Percentiles rank a stretch among this genome's conserved stretches.
phyloP scores from a whole-genome alignment of 2,113 vertebrate genomes.

The Meleagris gallopavo region DNA sequence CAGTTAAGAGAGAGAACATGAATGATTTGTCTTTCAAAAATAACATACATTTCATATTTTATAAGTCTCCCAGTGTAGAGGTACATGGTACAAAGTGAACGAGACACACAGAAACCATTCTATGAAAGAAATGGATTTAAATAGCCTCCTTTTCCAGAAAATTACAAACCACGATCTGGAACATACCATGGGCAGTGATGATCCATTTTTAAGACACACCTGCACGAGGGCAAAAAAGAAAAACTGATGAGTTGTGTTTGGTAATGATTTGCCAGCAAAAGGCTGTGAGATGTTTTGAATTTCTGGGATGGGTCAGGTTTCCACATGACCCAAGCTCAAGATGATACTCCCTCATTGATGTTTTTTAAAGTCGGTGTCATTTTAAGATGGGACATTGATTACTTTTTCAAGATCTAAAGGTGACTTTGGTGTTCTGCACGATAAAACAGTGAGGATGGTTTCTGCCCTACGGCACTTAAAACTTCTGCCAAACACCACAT shows the following conservation, averaged over 20 bases:
- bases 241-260: neutral
- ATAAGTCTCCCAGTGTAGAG: neutral
- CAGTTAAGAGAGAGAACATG: neutral
- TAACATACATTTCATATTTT: neutral
- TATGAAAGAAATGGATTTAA: neutral
- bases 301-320: neutral
- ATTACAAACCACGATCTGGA: neutral
- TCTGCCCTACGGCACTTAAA: neutral
- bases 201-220: constrained; percentile 99
- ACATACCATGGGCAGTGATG: constrained; percentile 98
- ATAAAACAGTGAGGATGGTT: neutral
- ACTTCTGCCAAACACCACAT: neutral
- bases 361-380: neutral
- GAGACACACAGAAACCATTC: neutral
- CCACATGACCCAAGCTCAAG: neutral
- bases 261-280: neutral
- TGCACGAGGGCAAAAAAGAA: constrained; percentile 66
- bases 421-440: neutral
- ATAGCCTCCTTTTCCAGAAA: neutral
- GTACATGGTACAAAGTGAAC: neutral
- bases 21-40: neutral
- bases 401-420: neutral
- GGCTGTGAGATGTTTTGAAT: no score
- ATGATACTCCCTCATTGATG: neutral
- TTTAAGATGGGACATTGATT: neutral